phyloP scores from a whole-genome alignment of 2,888 invertebrate species.

The Abrostola triplasia region DNA sequence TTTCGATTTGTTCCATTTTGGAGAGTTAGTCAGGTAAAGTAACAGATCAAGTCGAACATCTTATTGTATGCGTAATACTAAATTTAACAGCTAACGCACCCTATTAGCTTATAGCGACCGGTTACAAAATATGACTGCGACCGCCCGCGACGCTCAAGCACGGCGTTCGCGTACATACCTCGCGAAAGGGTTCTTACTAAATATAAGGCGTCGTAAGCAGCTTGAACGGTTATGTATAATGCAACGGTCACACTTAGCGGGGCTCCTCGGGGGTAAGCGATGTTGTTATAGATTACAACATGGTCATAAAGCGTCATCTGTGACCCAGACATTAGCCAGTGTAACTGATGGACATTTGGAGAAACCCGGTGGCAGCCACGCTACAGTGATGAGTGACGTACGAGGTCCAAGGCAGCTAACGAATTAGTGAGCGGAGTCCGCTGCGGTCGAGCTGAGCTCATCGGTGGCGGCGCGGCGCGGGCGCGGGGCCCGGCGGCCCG shows the following conservation, averaged over 20 bases:
- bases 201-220: conserved; percentile 8
- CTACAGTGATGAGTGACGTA: neutral
- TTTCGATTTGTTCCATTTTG: conserved; percentile 23
- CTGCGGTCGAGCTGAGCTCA: conserved; percentile 59
- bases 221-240: conserved; percentile 5
- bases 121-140: conserved; percentile 4
- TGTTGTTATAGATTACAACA: too few relatives aligned
- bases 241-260: conserved; percentile 2
- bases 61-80: conserved; percentile 14
- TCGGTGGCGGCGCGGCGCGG: conserved; percentile 72
- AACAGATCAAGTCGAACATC: conserved; percentile 27
- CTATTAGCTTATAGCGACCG: conserved; percentile 34
- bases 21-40: conserved; percentile 20
- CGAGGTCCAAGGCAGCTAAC: conserved; percentile 28
- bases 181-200: neutral
- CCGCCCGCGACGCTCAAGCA: conserved; percentile 9
- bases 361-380: conserved; percentile 7
- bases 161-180: conserved; percentile 6
- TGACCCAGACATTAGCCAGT: too few relatives aligned
- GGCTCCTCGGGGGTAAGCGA: neutral
- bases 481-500: conserved; percentile 57
- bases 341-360: neutral
- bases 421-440: conserved; percentile 8
- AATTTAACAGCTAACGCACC: conserved; percentile 31
- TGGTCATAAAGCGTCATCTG: too few relatives aligned